Conservation (phyloP, 1,140 invertebrate genomes). For the Danaus melanippus region DNA sequence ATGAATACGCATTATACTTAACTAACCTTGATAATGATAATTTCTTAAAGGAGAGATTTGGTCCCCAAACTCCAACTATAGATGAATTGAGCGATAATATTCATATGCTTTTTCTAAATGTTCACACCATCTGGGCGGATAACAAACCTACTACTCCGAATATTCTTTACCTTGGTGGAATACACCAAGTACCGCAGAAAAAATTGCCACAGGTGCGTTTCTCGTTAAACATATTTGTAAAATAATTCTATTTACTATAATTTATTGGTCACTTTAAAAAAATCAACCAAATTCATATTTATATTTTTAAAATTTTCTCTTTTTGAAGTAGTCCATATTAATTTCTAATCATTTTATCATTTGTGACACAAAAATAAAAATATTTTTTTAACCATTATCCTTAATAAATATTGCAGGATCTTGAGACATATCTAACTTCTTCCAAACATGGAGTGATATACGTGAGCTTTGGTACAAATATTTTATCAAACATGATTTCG, state of each 20-base stretch:
- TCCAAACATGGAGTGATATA: constrained; percentile 71
- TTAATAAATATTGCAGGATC: constrained; percentile 6
- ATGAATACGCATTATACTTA: constrained; percentile 3
- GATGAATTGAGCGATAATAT: constrained; percentile 29
- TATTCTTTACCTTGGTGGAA: constrained; percentile 74
- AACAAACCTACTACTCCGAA: constrained; percentile 68
- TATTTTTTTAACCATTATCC: too few relatives aligned
- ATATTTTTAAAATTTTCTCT: not conserved
- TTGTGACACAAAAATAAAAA: too few relatives aligned
- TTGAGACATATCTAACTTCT: constrained; percentile 65
- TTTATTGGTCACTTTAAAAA: not conserved
- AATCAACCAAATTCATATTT: not conserved
- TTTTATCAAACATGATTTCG: constrained; percentile 48
- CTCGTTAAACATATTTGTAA: not conserved
- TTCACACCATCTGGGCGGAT: constrained; percentile 55
- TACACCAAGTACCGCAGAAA: constrained; percentile 60
- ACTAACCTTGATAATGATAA: constrained; percentile 12
- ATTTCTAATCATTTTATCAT: too few relatives aligned
- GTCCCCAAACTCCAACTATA: constrained; percentile 29
- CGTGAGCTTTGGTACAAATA: constrained; percentile 74
- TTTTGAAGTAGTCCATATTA: too few relatives aligned
- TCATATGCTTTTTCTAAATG: constrained; percentile 62
- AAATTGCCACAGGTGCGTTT: constrained; percentile 50
- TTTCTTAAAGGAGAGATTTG: constrained; percentile 22
- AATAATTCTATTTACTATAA: not conserved